Base-by-base conservation (phyloP, 2,113 vertebrate species). In the Felis chaus region DNA sequence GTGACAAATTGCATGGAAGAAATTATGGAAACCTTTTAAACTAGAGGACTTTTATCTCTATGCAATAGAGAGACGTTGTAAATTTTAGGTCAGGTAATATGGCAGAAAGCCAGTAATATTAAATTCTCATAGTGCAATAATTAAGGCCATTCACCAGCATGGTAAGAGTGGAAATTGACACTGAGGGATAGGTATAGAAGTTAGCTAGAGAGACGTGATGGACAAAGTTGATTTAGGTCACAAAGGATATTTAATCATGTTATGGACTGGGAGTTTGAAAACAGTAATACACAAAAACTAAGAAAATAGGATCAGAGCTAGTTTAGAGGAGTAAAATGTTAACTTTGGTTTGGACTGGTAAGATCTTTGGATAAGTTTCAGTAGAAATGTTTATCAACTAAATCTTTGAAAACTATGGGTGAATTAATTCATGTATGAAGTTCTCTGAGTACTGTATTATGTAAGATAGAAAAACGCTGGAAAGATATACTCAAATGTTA, bases 401-500 rank as follows among this genome's bases (percentile, higher is more conserved):
- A 19, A 48, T 79, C 4, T 87, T 92, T 45, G 36, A 29, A 94
- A 95, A 86, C 90, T 19, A 66, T 31, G 4, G 15, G 19, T 88
- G 5, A 95, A 95, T 73, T 69, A 69, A 76, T 90, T 79, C n/a
- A 50, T 6, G 2, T 57, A 45, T 66, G 33, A 87, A 73, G 9
- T 76, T 95, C 3, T 14, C 8, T 84, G 57, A 86, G 36, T 68
- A 53, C 9, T 85, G 91, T 61, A 53, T 93, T 94, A 41, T 92
- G 57, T 10, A 95, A 76, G 33, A 86, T 48, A 82, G 36, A 94
- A 85, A 82, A 95, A 71, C 1, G 90, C 14, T 95, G 48, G 39
- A 74, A 94, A 92, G 8, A 57, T 88, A 84, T 36, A 76, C 48
- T 94, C 48, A 96, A 95, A 93, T 95, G 39, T 1, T 88, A 15